Evolutionary conservation across 2,113 vertebrate genomes (phyloP).

Genomic region (Myotis lucifugus): DNA sequence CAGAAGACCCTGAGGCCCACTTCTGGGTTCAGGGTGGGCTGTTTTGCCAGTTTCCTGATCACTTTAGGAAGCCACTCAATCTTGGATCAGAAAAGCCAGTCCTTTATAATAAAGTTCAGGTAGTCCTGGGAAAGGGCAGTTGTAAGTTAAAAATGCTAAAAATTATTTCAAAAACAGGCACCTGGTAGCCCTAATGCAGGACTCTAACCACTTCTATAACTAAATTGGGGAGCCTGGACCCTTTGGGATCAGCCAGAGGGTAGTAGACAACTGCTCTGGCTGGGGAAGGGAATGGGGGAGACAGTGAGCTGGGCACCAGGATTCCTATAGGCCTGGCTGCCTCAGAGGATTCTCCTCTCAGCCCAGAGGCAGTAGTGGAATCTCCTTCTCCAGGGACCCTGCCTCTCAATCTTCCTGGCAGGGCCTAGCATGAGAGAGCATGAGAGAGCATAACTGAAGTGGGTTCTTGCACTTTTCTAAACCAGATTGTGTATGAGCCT

Average conservation of each 20-base stretch:
- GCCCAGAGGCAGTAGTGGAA: not conserved
- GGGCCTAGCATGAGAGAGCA: not conserved
- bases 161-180: not conserved
- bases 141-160: not conserved
- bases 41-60: not conserved
- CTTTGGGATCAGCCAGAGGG: not conserved
- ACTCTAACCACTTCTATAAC: not conserved
- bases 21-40: not conserved
- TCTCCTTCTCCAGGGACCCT: not conserved
- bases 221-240: not conserved
- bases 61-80: not conserved
- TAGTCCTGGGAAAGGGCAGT: not conserved
- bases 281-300: no score
- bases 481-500: not conserved
- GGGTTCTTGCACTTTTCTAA: slow-evolving; percentile 19
- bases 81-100: not conserved
- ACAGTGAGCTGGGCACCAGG: fast-evolving
- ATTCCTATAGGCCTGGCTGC: not conserved
- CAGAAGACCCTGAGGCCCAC: not conserved
- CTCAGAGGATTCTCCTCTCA: not conserved
- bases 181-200: not conserved
- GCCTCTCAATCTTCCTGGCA: not conserved
- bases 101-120: not conserved
- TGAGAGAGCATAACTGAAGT: not conserved
- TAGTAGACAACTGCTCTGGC: not conserved